phyloP scores from a whole-genome alignment of 2,113 vertebrate species.

The Leptodactylus fuscus region DNA sequence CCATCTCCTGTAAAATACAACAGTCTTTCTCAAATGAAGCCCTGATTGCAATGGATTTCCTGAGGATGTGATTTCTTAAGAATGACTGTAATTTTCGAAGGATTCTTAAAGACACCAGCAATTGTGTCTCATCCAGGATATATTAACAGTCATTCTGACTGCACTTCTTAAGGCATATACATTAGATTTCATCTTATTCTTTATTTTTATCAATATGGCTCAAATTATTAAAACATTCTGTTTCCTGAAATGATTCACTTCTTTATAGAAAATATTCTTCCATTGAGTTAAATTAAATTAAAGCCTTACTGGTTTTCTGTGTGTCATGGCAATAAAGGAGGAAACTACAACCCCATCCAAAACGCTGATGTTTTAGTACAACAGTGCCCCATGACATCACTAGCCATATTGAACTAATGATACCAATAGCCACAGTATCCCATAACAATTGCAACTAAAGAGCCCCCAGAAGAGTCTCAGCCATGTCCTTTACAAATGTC shows the following conservation, averaged over 20 bases:
- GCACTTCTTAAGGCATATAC: background rate
- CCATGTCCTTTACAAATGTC: background rate
- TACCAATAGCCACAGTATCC: background rate
- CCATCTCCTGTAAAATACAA: slow-evolving; percentile 26
- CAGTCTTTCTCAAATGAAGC: slow-evolving; percentile 19
- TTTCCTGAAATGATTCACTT: too few relatives aligned
- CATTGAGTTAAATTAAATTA: background rate
- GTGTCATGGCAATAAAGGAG: background rate
- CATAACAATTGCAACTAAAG: background rate
- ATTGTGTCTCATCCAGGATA: slow-evolving; percentile 14
- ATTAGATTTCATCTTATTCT: background rate
- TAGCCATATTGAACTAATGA: too few relatives aligned
- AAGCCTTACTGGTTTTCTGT: background rate
- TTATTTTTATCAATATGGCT: background rate
- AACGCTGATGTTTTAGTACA: background rate
- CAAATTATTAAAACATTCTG: too few relatives aligned
- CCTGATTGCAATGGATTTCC: slow-evolving; percentile 47
- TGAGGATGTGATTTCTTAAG: slow-evolving; percentile 41
- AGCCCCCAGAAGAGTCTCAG: background rate
- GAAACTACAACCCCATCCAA: background rate
- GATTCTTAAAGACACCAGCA: slow-evolving; percentile 23
- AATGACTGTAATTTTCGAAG: slow-evolving; percentile 30
- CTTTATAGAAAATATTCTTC: background rate
- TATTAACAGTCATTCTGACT: background rate
- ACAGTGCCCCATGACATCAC: too few relatives aligned